phyloP scores from a whole-genome alignment of 2,797 vertebrate species.

The Micropoecilia bifurca region DNA sequence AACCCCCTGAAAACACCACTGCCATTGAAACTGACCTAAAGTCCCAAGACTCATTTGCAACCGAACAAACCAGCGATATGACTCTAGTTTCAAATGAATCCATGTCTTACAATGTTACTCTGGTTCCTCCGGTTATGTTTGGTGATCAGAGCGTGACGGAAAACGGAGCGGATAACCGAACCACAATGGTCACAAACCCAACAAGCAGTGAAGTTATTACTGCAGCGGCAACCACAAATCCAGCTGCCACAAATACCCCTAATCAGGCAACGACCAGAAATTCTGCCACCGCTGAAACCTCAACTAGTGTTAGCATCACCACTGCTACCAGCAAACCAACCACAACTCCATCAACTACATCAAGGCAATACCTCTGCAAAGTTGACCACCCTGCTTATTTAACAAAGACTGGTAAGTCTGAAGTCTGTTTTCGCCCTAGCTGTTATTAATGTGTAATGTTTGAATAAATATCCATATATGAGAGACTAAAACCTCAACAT shows the following conservation, averaged over 20 bases:
- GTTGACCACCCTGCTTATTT: constrained; percentile 84
- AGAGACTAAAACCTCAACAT: not conserved
- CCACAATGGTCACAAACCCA: constrained; percentile 66
- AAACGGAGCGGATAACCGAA: constrained; percentile 53
- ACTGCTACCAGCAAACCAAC: constrained; percentile 53
- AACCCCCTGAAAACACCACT: constrained; percentile 38
- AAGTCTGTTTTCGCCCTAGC: not conserved
- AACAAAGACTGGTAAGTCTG: constrained; percentile 86
- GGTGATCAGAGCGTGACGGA: constrained; percentile 74
- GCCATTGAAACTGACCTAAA: constrained; percentile 12
- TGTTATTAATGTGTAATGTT: not conserved
- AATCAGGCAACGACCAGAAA: constrained; percentile 50
- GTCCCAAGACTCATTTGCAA: constrained; percentile 34
- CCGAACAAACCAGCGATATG: constrained; percentile 37
- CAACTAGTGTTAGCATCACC: constrained; percentile 42
- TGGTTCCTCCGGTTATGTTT: constrained; percentile 57
- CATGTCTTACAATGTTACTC: constrained; percentile 47
- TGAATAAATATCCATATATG: not conserved
- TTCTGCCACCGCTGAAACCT: constrained; percentile 42
- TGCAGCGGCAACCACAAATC: constrained; percentile 47
- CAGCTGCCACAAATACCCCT: constrained; percentile 52
- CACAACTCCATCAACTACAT: constrained; percentile 65
- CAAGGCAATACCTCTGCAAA: constrained; percentile 87
- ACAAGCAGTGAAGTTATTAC: constrained; percentile 56
- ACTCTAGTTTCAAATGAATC: constrained; percentile 46